Evolutionary conservation across 2,888 invertebrate species (phyloP).

Genomic region (Cryptus armator): DNA sequence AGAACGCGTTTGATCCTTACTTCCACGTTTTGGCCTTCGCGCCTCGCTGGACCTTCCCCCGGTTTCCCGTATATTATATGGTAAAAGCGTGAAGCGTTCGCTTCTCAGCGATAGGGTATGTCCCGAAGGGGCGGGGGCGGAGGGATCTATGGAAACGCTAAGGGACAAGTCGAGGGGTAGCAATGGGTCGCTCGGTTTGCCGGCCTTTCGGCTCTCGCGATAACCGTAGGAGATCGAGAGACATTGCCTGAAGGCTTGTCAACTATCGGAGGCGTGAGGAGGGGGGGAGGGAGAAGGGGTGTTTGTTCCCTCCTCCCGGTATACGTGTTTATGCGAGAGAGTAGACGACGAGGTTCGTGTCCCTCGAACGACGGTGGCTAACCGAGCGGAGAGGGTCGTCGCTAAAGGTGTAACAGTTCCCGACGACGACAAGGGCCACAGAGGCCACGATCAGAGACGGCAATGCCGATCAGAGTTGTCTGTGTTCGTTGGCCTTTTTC

Average conservation of each 20-base stretch:
- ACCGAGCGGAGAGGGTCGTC: slow-evolving; percentile 1
- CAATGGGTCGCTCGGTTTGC: slow-evolving; percentile 33
- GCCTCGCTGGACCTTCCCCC: slow-evolving; percentile 21
- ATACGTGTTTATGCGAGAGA: slow-evolving; percentile 29
- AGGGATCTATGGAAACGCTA: slow-evolving; percentile 10
- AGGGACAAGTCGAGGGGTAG: slow-evolving; percentile 4
- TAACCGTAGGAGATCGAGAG: slow-evolving; percentile 22
- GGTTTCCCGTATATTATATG: not conserved
- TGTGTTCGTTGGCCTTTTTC: not conserved
- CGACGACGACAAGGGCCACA: not conserved
- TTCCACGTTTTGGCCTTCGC: slow-evolving; percentile 57
- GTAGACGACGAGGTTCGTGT: slow-evolving; percentile 6
- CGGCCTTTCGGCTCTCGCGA: slow-evolving; percentile 34
- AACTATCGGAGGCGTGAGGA: not conserved
- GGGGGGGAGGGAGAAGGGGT: slow-evolving; percentile 26
- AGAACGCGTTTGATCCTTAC: slow-evolving; percentile 65
- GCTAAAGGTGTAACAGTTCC: slow-evolving; percentile 4
- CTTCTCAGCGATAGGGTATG: not conserved
- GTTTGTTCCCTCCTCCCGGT: slow-evolving; percentile 11
- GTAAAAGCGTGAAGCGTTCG: slow-evolving; percentile 28
- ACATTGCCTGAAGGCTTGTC: not conserved
- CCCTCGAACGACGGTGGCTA: slow-evolving; percentile 4
- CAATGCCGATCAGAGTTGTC: not conserved
- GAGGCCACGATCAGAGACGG: slow-evolving; percentile 4
- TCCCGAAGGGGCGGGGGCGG: not conserved